These are phyloP conservation scores for Parauchenoglanis punctatus DNA, from an alignment of 2,797 vertebrate species.

Conservation along the genomic window DNA sequence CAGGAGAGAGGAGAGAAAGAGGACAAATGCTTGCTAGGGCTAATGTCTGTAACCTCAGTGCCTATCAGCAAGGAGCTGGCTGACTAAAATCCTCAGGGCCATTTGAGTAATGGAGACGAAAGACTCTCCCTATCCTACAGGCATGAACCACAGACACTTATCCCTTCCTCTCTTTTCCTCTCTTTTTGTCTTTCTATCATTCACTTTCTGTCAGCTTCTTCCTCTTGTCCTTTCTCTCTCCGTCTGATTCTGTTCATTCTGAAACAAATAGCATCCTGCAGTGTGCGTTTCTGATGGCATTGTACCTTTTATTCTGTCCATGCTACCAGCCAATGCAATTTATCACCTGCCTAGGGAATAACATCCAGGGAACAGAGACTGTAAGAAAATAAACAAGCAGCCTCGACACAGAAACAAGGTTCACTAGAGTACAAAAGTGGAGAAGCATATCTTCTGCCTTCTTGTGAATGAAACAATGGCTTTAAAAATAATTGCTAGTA, in stretches of 20 bases:
- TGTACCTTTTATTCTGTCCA: slow-evolving; percentile 31
- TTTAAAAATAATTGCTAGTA: not conserved
- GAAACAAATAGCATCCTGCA: slow-evolving; percentile 12
- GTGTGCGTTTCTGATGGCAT: not conserved
- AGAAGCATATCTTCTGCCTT: not conserved
- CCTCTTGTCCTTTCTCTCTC: slow-evolving; percentile 9
- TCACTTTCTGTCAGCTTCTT: slow-evolving; percentile 33
- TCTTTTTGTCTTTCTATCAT: slow-evolving; percentile 10
- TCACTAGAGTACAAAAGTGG: slow-evolving; percentile 4
- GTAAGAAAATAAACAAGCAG: slow-evolving; percentile 22
- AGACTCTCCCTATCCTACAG: slow-evolving; percentile 22
- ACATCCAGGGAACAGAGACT: slow-evolving; percentile 13
- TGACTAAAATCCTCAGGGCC: slow-evolving; percentile 35
- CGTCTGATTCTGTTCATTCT: not conserved
- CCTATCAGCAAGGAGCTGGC: not conserved
- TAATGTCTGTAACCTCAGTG: not conserved
- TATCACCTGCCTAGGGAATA: slow-evolving; percentile 36
- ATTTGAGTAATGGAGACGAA: slow-evolving; percentile 50
- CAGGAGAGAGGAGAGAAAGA: not conserved
- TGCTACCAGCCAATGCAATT: slow-evolving; percentile 22
- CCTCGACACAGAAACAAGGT: slow-evolving; percentile 7
- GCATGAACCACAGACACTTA: slow-evolving; percentile 11
- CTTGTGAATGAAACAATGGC: not conserved
- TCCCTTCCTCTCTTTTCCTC: slow-evolving; percentile 46
- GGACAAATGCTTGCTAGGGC: not conserved